Evolutionary conservation across 2,888 invertebrate species (phyloP), one percentile per base, ranked within the genome.

Genomic region (Tuta absoluta): DNA sequence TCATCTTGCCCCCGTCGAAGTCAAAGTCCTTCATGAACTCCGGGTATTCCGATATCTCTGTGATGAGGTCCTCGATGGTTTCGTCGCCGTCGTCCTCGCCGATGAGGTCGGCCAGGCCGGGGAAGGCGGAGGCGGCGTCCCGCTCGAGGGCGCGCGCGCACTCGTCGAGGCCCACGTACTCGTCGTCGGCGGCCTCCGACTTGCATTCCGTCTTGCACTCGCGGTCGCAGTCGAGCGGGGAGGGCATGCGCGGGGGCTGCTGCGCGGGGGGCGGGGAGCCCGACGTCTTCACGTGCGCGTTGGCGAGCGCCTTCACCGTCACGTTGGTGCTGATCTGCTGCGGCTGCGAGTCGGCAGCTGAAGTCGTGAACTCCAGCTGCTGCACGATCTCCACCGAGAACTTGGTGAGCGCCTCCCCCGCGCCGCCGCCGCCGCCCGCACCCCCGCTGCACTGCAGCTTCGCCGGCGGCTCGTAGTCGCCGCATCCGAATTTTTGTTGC

Each of bases 371-470:
- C 85, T 98, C 97, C 63, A 97, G 90, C 84, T 97, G 97, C 84
- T 98, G 98, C 23, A 98, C 97, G 75, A 98, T 98, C 89, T 98
- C 97, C 68, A 98, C 97, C 4, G 97, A 97, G 89, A 98, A 97
- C 85, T 97, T 97, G 67, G 91, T 92, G 71, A 92, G 89, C 23
- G 90, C 92, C 74, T 93, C 93, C 71, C 91, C 91, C 64, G 86
- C 84, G 56, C 89, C 91, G 49, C 80, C 87, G 62, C 85, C 86
- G 65, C 86, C 81, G 63, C 80, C 82, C 56, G 56, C 56, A 82
- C 81, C 81, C 63, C 80, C 83, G 38, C 84, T 81, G 92, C 94
- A 83, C 93, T 95, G 90, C 66, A 91, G 87, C 86, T 96, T 96
- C 67, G 96, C 95, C 66, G 96, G 95, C 61, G 96, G 96, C 82